Base-by-base conservation (phyloP, 2,888 invertebrate species). In the Parnassius orleans region DNA sequence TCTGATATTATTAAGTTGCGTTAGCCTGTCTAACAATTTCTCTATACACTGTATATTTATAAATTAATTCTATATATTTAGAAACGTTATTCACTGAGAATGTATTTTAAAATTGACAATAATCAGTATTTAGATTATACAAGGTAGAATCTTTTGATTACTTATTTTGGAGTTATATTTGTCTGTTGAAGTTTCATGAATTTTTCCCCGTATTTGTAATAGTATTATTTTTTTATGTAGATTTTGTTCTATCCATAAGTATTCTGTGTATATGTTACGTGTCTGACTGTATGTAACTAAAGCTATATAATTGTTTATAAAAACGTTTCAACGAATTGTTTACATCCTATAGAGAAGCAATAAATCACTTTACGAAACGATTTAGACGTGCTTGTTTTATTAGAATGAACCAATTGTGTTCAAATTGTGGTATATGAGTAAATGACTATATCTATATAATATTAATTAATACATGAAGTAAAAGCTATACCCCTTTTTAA, bases 61-160 rank as follows among this genome's bases (percentile, higher is more conserved):
- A 56, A 64, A 69, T 69, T 71, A 69, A 69, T 62, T 72, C 67
- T 67, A 73, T 73, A 71, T 73, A 72, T 67, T 67, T 71, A 69
- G 69, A 69, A 53, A 65, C 68, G 71, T 73, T 75, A 73, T 68
- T 72, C 70, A 70, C 42, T 60, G 59, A 67, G 77, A 78, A 80
- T 79, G 84, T 87, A 84, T 85, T 87, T 87, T 76, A 77, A 83
- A 87, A 81, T 87, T 81, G 90, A 90, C 90, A 90, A 90, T 90
- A 90, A 89, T 81, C 89, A 90, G 89, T 90, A 90, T 90, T 90
- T 88, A 87, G 85, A 86, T 84, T 84, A 84, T 69, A 70, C 68
- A 65, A 66, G 73, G 77, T 78, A 75, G 71, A 74, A 75, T 72
- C 33, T 75, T 72, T 77, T 72, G 78, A 83, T 81, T 83, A 84